These are phyloP conservation scores for Girardia tigrina DNA, from an alignment of 2,888 invertebrate genomes.

Conservation along the genomic window DNA sequence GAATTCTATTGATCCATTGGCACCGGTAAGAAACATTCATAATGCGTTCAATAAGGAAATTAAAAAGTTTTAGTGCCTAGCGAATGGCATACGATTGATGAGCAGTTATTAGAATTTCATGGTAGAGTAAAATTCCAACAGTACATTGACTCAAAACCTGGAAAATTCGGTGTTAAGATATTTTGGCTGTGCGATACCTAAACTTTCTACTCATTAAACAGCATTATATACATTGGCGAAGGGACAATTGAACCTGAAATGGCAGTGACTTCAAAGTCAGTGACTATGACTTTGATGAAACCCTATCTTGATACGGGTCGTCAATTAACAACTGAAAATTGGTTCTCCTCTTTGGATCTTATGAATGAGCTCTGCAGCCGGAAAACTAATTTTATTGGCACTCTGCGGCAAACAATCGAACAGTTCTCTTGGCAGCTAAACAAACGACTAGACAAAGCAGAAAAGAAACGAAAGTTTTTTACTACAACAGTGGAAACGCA, in stretches of 20 bases:
- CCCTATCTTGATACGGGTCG: slow-evolving; percentile 13
- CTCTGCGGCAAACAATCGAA: not conserved
- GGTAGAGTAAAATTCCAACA: not conserved
- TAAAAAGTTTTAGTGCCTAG: not conserved
- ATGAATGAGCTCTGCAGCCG: not conserved
- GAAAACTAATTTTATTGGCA: not conserved
- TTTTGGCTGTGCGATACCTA: not conserved
- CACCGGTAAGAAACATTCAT: no score
- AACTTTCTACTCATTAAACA: not conserved
- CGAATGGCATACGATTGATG: not conserved
- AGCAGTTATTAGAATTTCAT: not conserved
- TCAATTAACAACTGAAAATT: not conserved
- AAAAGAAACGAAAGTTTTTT: not conserved
- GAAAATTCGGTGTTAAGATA: not conserved
- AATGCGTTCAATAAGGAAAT: no score
- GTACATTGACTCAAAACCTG: not conserved
- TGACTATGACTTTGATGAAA: not conserved
- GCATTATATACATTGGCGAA: not conserved
- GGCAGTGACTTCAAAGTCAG: not conserved
- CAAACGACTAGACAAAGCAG: not conserved
- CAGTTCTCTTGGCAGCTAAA: not conserved
- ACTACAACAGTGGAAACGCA: not conserved
- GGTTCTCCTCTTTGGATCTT: not conserved
- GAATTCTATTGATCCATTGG: no score
- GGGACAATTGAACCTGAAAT: not conserved